phyloP scores from a whole-genome alignment of 2,113 vertebrate species.

The Megaceryle torquata region DNA sequence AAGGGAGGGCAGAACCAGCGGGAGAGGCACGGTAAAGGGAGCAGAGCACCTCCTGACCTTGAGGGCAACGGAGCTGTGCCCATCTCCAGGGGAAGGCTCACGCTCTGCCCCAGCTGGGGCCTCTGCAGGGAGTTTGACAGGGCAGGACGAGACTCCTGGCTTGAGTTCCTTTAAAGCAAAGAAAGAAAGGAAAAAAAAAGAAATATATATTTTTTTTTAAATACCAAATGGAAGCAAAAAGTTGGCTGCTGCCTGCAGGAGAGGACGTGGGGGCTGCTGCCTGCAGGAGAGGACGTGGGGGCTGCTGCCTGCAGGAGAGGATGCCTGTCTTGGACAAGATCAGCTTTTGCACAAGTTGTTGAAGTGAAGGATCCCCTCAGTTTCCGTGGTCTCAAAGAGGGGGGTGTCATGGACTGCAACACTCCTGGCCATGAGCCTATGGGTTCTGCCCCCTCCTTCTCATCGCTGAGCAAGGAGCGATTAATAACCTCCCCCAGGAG shows the following conservation, averaged over 20 bases:
- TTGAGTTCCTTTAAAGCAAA: constrained; percentile 79
- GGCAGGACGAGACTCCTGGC: constrained; percentile 87
- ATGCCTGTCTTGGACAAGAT: accelerated
- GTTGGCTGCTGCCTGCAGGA: not conserved
- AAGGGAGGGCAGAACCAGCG: not conserved
- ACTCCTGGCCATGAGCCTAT: not conserved
- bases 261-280: accelerated
- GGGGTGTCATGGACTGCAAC: too few relatives aligned
- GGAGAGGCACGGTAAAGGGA: not conserved
- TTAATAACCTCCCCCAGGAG: not conserved
- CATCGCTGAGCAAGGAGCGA: not conserved
- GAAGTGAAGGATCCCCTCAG: not conserved
- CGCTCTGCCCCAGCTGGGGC: constrained; percentile 83
- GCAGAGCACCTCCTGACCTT: constrained; percentile 80
- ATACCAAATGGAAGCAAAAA: not conserved
- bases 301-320: accelerated
- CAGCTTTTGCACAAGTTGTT: not conserved
- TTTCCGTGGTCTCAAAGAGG: not conserved
- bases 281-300: accelerated
- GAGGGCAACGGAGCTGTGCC: constrained; percentile 79
- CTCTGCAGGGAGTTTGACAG: constrained; percentile 82
- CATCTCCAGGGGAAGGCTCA: constrained; percentile 83
- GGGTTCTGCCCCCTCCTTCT: not conserved
- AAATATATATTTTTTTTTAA: not conserved
- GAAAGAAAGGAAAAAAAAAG: not conserved